Base-by-base conservation (phyloP, 2,113 vertebrate genomes). In the Crotalus horridus region DNA sequence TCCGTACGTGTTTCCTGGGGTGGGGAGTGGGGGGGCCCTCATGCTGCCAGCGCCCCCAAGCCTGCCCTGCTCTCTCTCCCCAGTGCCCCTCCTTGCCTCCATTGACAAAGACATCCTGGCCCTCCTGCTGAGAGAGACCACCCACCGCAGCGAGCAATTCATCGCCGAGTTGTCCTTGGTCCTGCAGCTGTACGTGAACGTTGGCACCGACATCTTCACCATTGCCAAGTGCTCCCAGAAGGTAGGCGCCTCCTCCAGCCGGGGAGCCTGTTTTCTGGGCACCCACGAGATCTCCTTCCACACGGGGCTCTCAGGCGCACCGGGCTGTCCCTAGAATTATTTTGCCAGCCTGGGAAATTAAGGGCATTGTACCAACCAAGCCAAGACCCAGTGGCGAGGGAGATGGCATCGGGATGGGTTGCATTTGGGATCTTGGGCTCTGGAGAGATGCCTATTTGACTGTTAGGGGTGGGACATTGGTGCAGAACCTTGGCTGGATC, bases 201-300 rank as follows among this genome's bases (percentile, higher is more conserved):
- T 98, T 64, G 97, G 94, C 6, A 87, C 90, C 1, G 97, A 98
- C 93, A 92, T 98, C 59, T 92, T 95, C 0, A 87, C 96, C 46
- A 96, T 98, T 29, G 96, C 97, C 46, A 94, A 90, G 85, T 98
- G 97, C 92, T 96, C 97, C 74, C 92, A 96, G 43, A 95, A 93
- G 98, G 98, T 98, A 97, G 8, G 87, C 6, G 8, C 23, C 74
- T 7, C n/a, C 20, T 26, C 7, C 17, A 1, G 59, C 59, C 24
- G 26, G 0, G 1, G 59, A 26, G 56, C 20, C 56, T 58, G 2
- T 58, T 58, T 58, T 58, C 56, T 58, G 56, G 7, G 56, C 56
- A 23, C 6, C 21, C 6, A 1, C 5, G 56, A n/a, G 12, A 6
- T 69, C 12, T 69, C 11, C 43, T 33, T 39, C 33, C n/a, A 74